Evolutionary conservation across 1,140 invertebrate genomes (phyloP).

Genomic region (Zaprionus tsacasi): DNA sequence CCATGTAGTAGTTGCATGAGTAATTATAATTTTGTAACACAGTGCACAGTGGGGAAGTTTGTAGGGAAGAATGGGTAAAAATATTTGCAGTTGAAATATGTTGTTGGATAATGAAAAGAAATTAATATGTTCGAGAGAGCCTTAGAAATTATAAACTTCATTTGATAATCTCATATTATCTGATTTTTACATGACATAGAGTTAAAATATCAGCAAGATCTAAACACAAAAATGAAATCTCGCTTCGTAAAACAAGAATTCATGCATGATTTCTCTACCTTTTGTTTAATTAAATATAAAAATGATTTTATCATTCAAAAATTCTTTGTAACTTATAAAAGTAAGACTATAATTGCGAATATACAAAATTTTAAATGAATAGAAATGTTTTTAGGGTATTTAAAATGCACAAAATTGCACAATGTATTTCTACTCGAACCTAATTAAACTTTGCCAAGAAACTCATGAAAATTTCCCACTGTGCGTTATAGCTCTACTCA

Average conservation of each 20-base stretch:
- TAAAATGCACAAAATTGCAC: too few species aligned
- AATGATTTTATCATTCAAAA: not conserved
- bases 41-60: not conserved
- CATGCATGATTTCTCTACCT: not conserved
- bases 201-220: too few species aligned
- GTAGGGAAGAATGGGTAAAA: not conserved
- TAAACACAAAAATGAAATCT: not conserved
- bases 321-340: not conserved
- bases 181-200: too few species aligned
- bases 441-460: not conserved
- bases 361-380: not conserved
- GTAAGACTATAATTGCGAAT: too few species aligned
- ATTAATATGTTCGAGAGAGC: too few species aligned
- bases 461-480: not conserved
- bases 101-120: too few species aligned
- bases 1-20: not conserved
- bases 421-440: too few species aligned
- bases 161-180: too few species aligned
- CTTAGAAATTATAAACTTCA: too few species aligned
- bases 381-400: too few species aligned
- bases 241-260: not conserved
- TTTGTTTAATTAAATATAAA: not conserved
- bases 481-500: not conserved
- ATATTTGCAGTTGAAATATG: too few species aligned
- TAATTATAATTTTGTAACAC: not conserved